Evolutionary conservation across 1,140 invertebrate species (phyloP), one percentile per base, ranked within the genome.

Genomic region (Plectrocnemia conspersa): DNA sequence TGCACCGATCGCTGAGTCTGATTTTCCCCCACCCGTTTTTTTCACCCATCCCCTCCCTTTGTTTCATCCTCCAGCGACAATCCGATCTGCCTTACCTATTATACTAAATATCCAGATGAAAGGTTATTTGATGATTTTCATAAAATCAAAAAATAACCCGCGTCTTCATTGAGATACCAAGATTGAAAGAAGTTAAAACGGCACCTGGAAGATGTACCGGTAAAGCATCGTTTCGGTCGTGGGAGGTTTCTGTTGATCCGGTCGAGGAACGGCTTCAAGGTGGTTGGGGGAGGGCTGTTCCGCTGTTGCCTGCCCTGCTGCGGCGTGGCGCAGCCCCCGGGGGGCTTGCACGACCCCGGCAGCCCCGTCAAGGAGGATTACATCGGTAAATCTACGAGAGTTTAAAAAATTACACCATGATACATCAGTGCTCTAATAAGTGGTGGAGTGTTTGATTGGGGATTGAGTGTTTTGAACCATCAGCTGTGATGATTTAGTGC

Each of bases 241-340:
- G 36, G 48, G 35, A 13, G 59, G 45, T 57, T 53, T 56, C 42
- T 50, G 22, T 54, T 42, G 54, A 44, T 29, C 48, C 40, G 56
- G 38, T 24, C 27, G 52, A 55, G 47, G 47, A 55, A 58, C 47
- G 53, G 56, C 73, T 61, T 64, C 73, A 76, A 71, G 68, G 72
- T 76, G 73, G 73, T 75, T 62, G 73, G 73, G 69, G 75, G 77
- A 66, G 78, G 77, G 75, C 74, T 80, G 74, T 80, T 80, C 77
- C 79, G 78, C 73, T 80, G 78, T 74, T 80, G 79, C 74, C 73
- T 79, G 76, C 79, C 78, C 77, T 80, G 77, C 77, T 78, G 77
- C 72, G 78, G 78, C 72, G 70, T 73, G 75, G 76, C 77, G 74
- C 76, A 74, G 71, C 71, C 71, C 63, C 63, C 56, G 57, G 69